phyloP scores from a whole-genome alignment of 30 jellyfish, hydroid and myxozoan species.

The Pseudorhiza aurosa region DNA sequence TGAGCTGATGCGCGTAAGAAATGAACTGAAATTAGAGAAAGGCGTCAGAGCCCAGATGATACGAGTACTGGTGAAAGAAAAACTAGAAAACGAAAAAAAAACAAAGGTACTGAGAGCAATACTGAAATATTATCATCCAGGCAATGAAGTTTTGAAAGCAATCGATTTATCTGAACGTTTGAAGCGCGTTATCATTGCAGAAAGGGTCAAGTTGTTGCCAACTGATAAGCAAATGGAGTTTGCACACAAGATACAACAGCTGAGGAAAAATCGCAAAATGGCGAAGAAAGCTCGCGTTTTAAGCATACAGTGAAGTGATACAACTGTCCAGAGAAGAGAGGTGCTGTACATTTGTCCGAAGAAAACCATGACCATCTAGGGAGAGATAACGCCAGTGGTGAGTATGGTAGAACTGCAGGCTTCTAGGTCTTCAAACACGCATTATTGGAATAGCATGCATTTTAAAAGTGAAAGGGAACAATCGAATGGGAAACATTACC shows the following conservation, averaged over 20 bases:
- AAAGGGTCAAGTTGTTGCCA: slow-evolving; percentile 17
- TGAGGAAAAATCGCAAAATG: too few relatives aligned
- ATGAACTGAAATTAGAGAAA: slow-evolving; percentile 10
- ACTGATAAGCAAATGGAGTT: slow-evolving; percentile 16
- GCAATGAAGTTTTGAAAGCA: not conserved
- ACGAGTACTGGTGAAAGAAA: slow-evolving; percentile 33
- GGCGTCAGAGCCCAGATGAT: slow-evolving; percentile 41
- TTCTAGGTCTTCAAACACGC: too few relatives aligned
- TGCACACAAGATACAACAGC: slow-evolving; percentile 6
- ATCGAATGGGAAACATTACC: too few relatives aligned
- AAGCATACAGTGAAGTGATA: too few relatives aligned
- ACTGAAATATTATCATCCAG: slow-evolving; percentile 26
- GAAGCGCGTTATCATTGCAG: slow-evolving; percentile 32
- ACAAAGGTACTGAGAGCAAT: slow-evolving; percentile 37
- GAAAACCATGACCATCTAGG: too few relatives aligned
- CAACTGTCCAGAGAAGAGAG: too few relatives aligned
- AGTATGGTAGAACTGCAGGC: too few relatives aligned
- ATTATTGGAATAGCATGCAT: too few relatives aligned
- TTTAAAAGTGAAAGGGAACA: too few relatives aligned
- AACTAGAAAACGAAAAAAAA: slow-evolving; percentile 23
- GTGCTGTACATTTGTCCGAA: too few relatives aligned
- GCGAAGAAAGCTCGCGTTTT: too few relatives aligned
- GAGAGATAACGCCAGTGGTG: too few relatives aligned
- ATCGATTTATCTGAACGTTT: slow-evolving; percentile 8
- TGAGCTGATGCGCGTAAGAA: slow-evolving; percentile 5